phyloP scores from a whole-genome alignment of 2,888 invertebrate species.

The Hipparchia sbordonii region DNA sequence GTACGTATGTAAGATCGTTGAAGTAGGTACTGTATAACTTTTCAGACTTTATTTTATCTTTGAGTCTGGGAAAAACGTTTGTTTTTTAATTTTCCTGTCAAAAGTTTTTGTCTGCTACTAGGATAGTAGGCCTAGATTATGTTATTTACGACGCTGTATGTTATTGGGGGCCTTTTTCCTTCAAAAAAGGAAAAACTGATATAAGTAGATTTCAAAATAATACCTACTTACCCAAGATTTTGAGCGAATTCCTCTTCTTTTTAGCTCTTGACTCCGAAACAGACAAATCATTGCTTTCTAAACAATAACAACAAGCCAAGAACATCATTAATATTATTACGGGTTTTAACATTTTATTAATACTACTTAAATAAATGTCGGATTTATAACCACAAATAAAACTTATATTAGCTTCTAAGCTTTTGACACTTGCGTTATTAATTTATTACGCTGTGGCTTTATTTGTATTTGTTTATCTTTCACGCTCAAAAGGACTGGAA shows the following conservation, averaged over 20 bases:
- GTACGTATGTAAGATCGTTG: too few relatives aligned
- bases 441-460: constrained; percentile 22
- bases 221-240: constrained; percentile 62
- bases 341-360: constrained; percentile 54
- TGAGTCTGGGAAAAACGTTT: too few relatives aligned
- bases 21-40: too few relatives aligned
- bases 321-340: constrained; percentile 55
- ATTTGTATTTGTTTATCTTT: neutral
- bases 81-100: too few relatives aligned
- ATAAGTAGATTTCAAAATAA: too few relatives aligned
- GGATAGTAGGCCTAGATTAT: too few relatives aligned
- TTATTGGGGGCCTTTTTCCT: too few relatives aligned
- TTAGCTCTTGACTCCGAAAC: constrained; percentile 67
- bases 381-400: neutral
- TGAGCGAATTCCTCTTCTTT: constrained; percentile 64
- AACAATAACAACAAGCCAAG: constrained; percentile 65
- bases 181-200: too few relatives aligned
- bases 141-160: too few relatives aligned
- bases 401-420: neutral
- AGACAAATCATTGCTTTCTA: constrained; percentile 55
- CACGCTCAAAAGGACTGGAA: too few relatives aligned
- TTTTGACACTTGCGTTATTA: constrained; percentile 15
- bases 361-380: constrained; percentile 2
- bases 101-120: too few relatives aligned
- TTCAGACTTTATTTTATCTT: too few relatives aligned